Evolutionary conservation across 2,888 invertebrate species (phyloP).

Genomic region (Leucophenga maculata): DNA sequence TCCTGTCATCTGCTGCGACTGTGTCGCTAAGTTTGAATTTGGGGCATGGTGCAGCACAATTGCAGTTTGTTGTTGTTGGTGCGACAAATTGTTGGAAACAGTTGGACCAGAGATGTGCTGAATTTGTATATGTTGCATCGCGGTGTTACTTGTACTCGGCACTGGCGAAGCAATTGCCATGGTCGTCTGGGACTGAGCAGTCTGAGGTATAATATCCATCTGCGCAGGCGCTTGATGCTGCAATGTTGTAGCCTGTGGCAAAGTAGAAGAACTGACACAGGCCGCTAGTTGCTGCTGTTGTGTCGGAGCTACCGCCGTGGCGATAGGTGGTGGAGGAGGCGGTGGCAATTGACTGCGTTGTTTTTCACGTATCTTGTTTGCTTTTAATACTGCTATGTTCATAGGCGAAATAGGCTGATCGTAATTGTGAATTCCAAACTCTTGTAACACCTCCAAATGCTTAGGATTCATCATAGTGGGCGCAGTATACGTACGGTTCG

Average conservation of each 20-base stretch:
- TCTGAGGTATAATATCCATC: slow-evolving; percentile 23
- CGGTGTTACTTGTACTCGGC: slow-evolving; percentile 44
- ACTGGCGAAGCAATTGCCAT: slow-evolving; percentile 41
- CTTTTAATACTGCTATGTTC: slow-evolving; percentile 85
- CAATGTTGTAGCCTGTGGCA: slow-evolving; percentile 46
- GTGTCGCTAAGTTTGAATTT: slow-evolving; percentile 29
- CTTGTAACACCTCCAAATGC: slow-evolving; percentile 86
- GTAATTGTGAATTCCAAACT: slow-evolving; percentile 86
- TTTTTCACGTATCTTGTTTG: slow-evolving; percentile 87
- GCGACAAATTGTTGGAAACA: slow-evolving; percentile 39
- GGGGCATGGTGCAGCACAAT: slow-evolving; percentile 61
- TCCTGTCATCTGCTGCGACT: slow-evolving; percentile 44
- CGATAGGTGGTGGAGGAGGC: slow-evolving; percentile 54
- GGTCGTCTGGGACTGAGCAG: slow-evolving; percentile 26
- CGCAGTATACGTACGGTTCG: slow-evolving; percentile 83
- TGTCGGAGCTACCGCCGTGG: slow-evolving; percentile 66
- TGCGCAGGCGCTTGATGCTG: slow-evolving; percentile 37
- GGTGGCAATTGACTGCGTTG: slow-evolving; percentile 79
- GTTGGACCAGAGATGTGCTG: slow-evolving; percentile 56
- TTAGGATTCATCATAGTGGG: slow-evolving; percentile 83
- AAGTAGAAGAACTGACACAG: slow-evolving; percentile 33
- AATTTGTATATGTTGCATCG: slow-evolving; percentile 65
- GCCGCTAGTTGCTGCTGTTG: slow-evolving; percentile 42
- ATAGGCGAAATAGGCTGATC: slow-evolving; percentile 88
- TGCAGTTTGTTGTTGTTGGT: slow-evolving; percentile 57